A percentile compares a stretch with the other conserved stretches of the same genome.
phyloP scores from a whole-genome alignment of 2,797 vertebrate genomes.

The Meda fulgida region DNA sequence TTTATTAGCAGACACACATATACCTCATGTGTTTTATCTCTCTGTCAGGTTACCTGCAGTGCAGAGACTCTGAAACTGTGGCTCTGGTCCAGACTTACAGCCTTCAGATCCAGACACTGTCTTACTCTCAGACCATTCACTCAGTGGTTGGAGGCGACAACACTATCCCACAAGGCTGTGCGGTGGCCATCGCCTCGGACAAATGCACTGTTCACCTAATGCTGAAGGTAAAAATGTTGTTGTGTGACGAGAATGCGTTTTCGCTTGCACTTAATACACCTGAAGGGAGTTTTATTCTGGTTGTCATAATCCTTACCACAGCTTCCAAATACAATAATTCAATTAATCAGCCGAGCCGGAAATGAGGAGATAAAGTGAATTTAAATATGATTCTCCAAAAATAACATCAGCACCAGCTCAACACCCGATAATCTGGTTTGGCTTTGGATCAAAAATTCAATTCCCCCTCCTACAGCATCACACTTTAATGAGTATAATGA shows the following conservation, averaged over 20 bases:
- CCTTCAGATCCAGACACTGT: conserved; percentile 85
- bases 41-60: conserved; percentile 81
- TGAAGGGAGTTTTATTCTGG: not conserved
- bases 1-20: not conserved
- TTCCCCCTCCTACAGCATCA: conserved; percentile 2
- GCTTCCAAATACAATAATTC: not conserved
- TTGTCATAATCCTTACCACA: not conserved
- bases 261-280: not conserved
- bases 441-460: conserved; percentile 16
- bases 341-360: not conserved
- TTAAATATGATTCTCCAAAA: conserved; percentile 11
- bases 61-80: conserved; percentile 76
- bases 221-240: conserved; percentile 80
- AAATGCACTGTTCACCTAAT: conserved; percentile 89
- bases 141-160: conserved; percentile 73
- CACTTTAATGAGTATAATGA: conserved; percentile 11
- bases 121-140: conserved; percentile 81
- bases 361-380: not conserved
- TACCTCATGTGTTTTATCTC: not conserved
- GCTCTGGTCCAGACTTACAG: conserved; percentile 77
- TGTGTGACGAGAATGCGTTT: not conserved
- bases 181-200: conserved; percentile 89
- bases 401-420: conserved; percentile 2
- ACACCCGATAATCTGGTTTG: conserved; percentile 13
- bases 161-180: conserved; percentile 82